A percentile compares a stretch with the other conserved stretches of the same genome.
Conservation (phyloP, 2,888 invertebrate species). For the Noctua janthina region DNA sequence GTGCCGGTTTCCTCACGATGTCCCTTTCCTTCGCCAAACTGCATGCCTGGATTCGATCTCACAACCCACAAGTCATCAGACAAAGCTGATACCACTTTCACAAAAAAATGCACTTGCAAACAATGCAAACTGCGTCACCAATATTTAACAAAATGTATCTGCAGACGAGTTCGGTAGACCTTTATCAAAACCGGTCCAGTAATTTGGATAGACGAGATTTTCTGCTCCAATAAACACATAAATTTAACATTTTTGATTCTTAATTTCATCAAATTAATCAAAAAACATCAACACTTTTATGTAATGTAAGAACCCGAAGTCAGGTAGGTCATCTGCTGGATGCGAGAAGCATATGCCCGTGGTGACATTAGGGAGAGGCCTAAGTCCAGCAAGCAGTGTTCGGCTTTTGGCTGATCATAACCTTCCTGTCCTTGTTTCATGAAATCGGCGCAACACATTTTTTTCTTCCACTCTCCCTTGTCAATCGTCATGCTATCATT, state of each 20-base stretch:
- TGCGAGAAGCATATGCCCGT: background rate
- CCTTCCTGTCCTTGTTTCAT: background rate
- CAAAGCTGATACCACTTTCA: background rate
- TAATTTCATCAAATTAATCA: background rate
- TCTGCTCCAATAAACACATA: background rate
- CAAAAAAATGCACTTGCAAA: background rate
- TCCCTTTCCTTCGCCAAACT: background rate
- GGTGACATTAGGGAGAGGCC: background rate
- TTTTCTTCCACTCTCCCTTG: background rate
- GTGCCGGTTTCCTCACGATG: background rate
- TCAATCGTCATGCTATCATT: background rate
- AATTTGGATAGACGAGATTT: background rate
- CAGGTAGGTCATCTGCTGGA: background rate
- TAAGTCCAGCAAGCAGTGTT: background rate
- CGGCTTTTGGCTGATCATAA: background rate
- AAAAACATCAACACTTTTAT: background rate
- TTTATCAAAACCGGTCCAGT: slow-evolving; percentile 27
- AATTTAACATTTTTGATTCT: background rate
- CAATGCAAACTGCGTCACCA: background rate
- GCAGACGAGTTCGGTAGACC: background rate
- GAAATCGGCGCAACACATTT: background rate
- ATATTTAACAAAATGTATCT: background rate
- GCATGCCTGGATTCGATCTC: background rate
- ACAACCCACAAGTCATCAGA: background rate
- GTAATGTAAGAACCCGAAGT: background rate